A percentile compares a stretch with the other conserved stretches of the same genome.
phyloP scores from a whole-genome alignment of 2,888 invertebrate genomes.

The Parnassius glacialis region DNA sequence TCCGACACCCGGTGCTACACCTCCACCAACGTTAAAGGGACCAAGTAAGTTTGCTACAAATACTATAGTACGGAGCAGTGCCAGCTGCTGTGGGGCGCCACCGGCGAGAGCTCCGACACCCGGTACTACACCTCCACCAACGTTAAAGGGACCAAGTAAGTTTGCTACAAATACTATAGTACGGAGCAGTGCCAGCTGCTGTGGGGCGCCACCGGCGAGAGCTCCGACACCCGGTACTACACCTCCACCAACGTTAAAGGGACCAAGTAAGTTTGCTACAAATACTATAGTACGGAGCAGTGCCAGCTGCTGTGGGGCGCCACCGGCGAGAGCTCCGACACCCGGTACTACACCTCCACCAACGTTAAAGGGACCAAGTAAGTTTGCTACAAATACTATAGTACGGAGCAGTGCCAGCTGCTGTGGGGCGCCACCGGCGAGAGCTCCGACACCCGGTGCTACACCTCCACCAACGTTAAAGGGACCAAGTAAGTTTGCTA shows the following conservation, averaged over 20 bases:
- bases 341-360: too few relatives aligned
- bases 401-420: slow-evolving; percentile 91
- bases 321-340: slow-evolving; percentile 44
- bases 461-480: slow-evolving; percentile 87
- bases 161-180: slow-evolving; percentile 36
- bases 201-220: slow-evolving; percentile 94
- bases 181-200: slow-evolving; percentile 92
- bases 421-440: slow-evolving; percentile 96
- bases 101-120: slow-evolving; percentile 88
- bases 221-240: too few relatives aligned
- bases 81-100: slow-evolving; percentile 95
- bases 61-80: slow-evolving; percentile 87
- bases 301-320: too few relatives aligned
- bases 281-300: slow-evolving; percentile 50
- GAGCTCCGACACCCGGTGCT: slow-evolving; percentile 87
- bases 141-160: slow-evolving; percentile 85
- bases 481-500: slow-evolving; percentile 81
- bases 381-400: slow-evolving; percentile 34
- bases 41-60: too few relatives aligned
- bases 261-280: too few relatives aligned
- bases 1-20: slow-evolving; percentile 31
- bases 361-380: slow-evolving; percentile 84
- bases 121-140: slow-evolving; percentile 90
- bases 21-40: slow-evolving; percentile 83
- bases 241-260: too few relatives aligned